A percentile compares a stretch with the other conserved stretches of the same genome.
Evolutionary conservation across 1,140 invertebrate genomes (phyloP).

Genomic region (Formica selysi): DNA sequence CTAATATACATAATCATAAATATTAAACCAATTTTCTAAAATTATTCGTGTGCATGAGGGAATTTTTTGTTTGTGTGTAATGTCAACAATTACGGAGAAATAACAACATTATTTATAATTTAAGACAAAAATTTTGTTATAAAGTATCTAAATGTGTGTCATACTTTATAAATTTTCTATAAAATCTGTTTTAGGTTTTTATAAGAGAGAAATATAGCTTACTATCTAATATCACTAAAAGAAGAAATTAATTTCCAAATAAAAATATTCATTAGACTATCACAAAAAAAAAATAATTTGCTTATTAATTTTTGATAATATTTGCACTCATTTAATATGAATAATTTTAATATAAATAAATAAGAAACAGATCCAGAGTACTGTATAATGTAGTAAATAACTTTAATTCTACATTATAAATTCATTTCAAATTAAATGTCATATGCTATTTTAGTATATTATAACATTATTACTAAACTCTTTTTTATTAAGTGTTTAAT

Average conservation of each 20-base stretch:
- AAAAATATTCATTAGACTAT: slow-evolving; percentile 24
- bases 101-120: slow-evolving; percentile 6
- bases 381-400: background rate
- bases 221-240: slow-evolving; percentile 1
- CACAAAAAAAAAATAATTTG: slow-evolving; percentile 3
- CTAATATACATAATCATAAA: slow-evolving; percentile 40
- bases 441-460: background rate
- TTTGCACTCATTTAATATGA: background rate
- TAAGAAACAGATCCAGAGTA: background rate
- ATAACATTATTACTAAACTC: background rate
- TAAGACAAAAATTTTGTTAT: background rate
- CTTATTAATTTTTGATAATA: slow-evolving; percentile 4
- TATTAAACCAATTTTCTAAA: background rate
- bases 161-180: background rate
- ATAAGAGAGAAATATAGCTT: background rate
- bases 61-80: background rate
- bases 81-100: slow-evolving; percentile 7
- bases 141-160: background rate
- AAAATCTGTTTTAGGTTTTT: slow-evolving; percentile 17
- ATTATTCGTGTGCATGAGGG: background rate
- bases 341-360: background rate
- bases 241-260: background rate
- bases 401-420: no score
- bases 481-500: background rate
- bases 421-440: background rate